These are phyloP conservation scores for Idris sp. DNA, from an alignment of 1,140 invertebrate genomes.

Conservation along the genomic window DNA sequence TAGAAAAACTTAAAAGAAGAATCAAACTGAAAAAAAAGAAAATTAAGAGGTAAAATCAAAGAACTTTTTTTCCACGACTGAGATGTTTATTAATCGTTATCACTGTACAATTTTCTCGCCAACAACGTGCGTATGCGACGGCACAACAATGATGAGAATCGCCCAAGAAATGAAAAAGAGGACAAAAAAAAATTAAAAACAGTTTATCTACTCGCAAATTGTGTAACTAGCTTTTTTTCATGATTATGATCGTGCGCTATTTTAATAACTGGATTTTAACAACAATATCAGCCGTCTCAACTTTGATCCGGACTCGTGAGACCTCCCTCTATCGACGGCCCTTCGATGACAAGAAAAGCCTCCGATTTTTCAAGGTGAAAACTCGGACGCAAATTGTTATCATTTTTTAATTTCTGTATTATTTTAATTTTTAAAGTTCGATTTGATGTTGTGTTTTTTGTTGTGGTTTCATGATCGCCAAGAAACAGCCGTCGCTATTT, in stretches of 20 bases:
- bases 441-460: conserved; percentile 65
- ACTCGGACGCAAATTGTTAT: conserved; percentile 52
- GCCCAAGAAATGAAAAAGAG: conserved; percentile 60
- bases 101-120: conserved; percentile 76
- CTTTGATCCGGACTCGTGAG: conserved; percentile 9
- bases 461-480: conserved; percentile 75
- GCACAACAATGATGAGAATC: conserved; percentile 73
- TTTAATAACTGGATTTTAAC: conserved; percentile 45
- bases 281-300: conserved; percentile 44
- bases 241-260: conserved; percentile 60
- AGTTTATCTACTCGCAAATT: conserved; percentile 55
- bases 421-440: no score
- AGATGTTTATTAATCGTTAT: conserved; percentile 77
- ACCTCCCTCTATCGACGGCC: conserved; percentile 4
- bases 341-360: conserved; percentile 10
- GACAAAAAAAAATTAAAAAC: conserved; percentile 60
- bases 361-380: neutral
- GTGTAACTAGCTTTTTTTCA: conserved; percentile 53
- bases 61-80: no score
- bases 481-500: conserved; percentile 68
- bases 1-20: no score
- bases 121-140: conserved; percentile 74
- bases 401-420: no score
- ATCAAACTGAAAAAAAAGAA: no score
- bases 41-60: no score